Conservation (phyloP, 2,888 invertebrate genomes). For the Drosophila mulleri region DNA sequence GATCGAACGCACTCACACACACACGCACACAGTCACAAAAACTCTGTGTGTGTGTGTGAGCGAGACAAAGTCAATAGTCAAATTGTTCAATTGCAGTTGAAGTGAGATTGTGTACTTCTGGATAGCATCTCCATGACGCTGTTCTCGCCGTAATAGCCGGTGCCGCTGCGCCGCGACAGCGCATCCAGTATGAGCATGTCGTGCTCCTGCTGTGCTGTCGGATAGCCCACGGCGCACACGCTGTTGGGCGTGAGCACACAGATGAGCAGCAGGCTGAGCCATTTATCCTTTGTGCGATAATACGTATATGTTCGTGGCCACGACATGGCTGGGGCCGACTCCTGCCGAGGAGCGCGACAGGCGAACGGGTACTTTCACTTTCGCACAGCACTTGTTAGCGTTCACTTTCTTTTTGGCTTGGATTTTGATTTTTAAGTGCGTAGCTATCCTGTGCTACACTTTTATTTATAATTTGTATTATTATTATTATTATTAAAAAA, state of each 20-base stretch:
- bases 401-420: conserved; percentile 69
- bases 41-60: not conserved
- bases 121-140: conserved; percentile 94
- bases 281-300: conserved; percentile 72
- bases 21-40: too few species aligned
- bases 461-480: not conserved
- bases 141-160: conserved; percentile 86
- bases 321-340: conserved; percentile 45
- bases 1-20: conserved; percentile 19
- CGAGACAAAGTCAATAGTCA: not conserved
- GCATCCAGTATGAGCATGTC: conserved; percentile 91
- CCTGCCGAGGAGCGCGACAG: conserved; percentile 41
- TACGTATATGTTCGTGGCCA: conserved; percentile 28
- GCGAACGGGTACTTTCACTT: conserved; percentile 76
- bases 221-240: conserved; percentile 65
- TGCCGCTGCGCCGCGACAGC: conserved; percentile 87
- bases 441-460: conserved; percentile 40
- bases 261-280: conserved; percentile 60
- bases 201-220: conserved; percentile 88
- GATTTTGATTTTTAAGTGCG: not conserved
- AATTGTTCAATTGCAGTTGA: conserved; percentile 9
- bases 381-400: conserved; percentile 45
- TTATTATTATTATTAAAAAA: not conserved
- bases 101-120: conserved; percentile 88
- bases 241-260: conserved; percentile 26